Evolutionary conservation across 2,113 vertebrate species (phyloP).

Genomic region (Lichenostomus cassidix): DNA sequence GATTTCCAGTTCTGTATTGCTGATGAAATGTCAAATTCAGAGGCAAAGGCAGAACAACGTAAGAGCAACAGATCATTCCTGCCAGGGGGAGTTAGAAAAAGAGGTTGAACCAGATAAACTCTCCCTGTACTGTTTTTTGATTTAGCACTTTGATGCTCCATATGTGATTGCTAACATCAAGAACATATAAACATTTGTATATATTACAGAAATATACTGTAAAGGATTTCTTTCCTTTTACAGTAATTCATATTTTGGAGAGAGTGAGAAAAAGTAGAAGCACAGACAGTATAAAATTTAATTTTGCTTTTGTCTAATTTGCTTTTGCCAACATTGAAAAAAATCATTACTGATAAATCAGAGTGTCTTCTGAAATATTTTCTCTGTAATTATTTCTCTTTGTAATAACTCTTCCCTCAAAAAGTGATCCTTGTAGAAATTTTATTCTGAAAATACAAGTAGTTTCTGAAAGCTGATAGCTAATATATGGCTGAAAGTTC

Average conservation of each 20-base stretch:
- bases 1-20: background rate
- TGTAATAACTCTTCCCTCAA: background rate
- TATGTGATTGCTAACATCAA: background rate
- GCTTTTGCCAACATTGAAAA: background rate
- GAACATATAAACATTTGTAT: background rate
- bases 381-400: background rate
- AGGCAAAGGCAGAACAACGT: background rate
- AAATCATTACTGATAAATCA: background rate
- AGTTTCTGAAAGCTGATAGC: background rate
- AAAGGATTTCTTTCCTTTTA: background rate
- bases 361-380: background rate
- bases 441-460: background rate
- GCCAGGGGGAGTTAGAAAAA: background rate
- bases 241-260: background rate
- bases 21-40: background rate
- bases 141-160: background rate
- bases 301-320: background rate
- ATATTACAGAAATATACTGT: background rate
- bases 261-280: background rate
- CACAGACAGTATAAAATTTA: background rate
- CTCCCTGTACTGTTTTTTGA: background rate
- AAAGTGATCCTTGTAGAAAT: background rate
- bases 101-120: background rate
- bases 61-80: background rate
- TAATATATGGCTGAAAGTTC: background rate